A percentile compares a stretch with the other conserved stretches of the same genome.
Evolutionary conservation across 2,113 vertebrate genomes (phyloP).

Genomic region (Semnornis frantzii): DNA sequence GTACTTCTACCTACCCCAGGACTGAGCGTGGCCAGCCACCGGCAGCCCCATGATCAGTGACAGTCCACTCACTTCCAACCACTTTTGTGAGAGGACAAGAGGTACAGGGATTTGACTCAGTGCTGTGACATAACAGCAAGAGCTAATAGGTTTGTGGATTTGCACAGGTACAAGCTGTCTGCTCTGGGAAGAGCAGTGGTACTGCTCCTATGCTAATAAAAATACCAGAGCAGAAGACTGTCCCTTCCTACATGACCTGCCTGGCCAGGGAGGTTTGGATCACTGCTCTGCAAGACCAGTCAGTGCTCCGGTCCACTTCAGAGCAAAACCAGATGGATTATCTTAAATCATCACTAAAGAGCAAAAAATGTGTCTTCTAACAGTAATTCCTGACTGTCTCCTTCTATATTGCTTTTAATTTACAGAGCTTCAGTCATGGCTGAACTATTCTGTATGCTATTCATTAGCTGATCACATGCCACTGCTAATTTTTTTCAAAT

Average conservation of each 20-base stretch:
- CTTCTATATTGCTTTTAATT: constrained; percentile 32
- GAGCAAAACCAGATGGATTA: not conserved
- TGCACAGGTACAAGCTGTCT: not conserved
- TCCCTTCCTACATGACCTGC: not conserved
- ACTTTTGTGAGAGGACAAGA: fast-evolving
- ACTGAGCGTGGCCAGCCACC: not conserved
- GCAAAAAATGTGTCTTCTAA: not conserved
- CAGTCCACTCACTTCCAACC: not conserved
- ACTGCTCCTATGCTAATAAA: not conserved
- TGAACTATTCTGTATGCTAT: constrained; percentile 36
- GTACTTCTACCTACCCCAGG: not conserved
- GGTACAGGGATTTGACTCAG: not conserved
- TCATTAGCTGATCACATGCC: constrained; percentile 59
- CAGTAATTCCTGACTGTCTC: not conserved
- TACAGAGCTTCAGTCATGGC: not conserved
- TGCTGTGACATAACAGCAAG: not conserved
- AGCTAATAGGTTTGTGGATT: not conserved
- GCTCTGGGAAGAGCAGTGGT: not conserved
- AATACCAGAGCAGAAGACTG: not conserved
- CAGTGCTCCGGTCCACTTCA: not conserved
- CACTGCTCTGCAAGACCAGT: not conserved
- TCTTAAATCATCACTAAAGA: not conserved
- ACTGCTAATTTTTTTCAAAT: constrained; percentile 61
- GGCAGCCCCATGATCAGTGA: not conserved
- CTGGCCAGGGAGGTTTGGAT: not conserved